Base-by-base conservation (phyloP, 2,113 vertebrate species). In the Lophius piscatorius region DNA sequence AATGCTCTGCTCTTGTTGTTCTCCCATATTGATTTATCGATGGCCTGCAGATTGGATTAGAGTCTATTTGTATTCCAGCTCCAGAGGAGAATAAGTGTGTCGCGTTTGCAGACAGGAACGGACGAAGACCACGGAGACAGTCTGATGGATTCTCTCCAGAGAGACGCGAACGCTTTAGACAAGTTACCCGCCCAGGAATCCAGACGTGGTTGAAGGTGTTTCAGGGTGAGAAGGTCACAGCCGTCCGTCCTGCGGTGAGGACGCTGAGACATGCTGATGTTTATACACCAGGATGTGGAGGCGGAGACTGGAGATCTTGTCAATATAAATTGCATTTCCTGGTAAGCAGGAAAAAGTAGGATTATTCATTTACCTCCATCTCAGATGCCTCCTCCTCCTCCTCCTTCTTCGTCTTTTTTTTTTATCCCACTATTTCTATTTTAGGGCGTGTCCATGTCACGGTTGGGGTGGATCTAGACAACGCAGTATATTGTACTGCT, bases 21-120 rank as follows among this genome's bases (percentile, higher is more conserved):
- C 55, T 65, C 67, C 28, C 31, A 6, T 80, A 82, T 84, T 75
- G 79, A 85, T 84, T 61, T 22, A 40, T 38, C 68, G 76, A 48
- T 60, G 69, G 63, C 68, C 47, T 20, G 44, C 47, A 69, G 70
- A 86, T 81, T 83, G 70, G 70, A 88, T 84, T 83, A 83, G 54
- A 55, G 33, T 77, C 63, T 72, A 70, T 57, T 40, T 82, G 69
- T 47, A 61, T 40, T 63, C 48, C 62, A 66, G 64, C 58, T 58
- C 38, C 42, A 52, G 45, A 63, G 58, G 29, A 63, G 55, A 63
- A 50, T n/a, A 44, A 66, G 44, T 48, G 35, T 44, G 33, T 49
- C 63, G 45, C 67, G 55, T 72, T 74, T 76, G 62, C 20, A 26
- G 31, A 54, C 58, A 50, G 56, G 24, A 34, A 17, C 73, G 42